Evolutionary conservation across 2,888 invertebrate species (phyloP).

Genomic region (Apamea epomidion): DNA sequence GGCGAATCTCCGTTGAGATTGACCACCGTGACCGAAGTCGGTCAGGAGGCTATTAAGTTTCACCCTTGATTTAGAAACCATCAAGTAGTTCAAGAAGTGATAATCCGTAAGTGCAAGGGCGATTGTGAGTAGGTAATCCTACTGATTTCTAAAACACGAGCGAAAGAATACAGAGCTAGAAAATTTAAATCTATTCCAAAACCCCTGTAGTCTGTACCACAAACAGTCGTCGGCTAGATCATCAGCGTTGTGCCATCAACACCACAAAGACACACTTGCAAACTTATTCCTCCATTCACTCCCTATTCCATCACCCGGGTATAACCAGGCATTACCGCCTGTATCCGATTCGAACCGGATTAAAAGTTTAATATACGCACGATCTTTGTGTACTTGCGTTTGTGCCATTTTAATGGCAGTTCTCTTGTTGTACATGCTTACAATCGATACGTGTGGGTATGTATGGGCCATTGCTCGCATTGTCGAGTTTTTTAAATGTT

Average conservation of each 20-base stretch:
- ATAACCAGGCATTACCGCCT: constrained; percentile 49
- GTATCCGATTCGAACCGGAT: constrained; percentile 53
- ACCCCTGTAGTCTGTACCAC: not conserved
- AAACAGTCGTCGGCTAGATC: not conserved
- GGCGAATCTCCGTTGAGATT: too few species aligned
- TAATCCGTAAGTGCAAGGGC: fast-evolving
- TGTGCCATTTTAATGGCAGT: constrained; percentile 55
- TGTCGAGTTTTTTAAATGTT: constrained; percentile 30
- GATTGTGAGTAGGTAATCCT: too few species aligned
- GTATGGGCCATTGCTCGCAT: constrained; percentile 11
- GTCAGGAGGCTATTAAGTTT: not conserved
- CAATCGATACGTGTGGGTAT: constrained; percentile 37
- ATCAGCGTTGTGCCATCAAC: not conserved
- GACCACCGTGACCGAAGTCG: too few species aligned
- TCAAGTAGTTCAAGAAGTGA: too few species aligned
- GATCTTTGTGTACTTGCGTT: constrained; percentile 56
- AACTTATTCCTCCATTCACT: constrained; percentile 16
- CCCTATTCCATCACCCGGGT: constrained; percentile 23
- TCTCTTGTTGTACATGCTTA: constrained; percentile 18
- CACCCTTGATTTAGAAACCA: not conserved
- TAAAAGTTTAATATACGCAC: constrained; percentile 68
- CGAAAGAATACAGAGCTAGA: not conserved
- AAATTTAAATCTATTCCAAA: not conserved
- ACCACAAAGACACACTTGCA: not conserved
- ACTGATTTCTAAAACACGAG: not conserved